These are phyloP conservation scores for Pelvicachromis taeniatus DNA, from an alignment of 2,113 vertebrate species.

Conservation along the genomic window DNA sequence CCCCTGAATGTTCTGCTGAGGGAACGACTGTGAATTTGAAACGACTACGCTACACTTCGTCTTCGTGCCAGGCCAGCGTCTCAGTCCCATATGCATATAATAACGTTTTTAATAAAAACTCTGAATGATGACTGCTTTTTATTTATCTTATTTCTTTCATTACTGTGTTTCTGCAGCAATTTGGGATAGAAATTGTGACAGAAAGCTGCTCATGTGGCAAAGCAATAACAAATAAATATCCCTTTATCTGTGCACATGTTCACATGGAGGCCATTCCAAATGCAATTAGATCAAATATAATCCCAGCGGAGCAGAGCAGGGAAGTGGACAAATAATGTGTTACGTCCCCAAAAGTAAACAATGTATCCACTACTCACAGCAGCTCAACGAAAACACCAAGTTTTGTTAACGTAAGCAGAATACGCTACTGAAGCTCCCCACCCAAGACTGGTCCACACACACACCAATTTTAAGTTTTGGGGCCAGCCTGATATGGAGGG, in stretches of 20 bases:
- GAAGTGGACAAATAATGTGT: neutral
- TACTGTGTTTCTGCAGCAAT: neutral
- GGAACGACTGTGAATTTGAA: neutral
- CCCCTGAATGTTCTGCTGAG: neutral
- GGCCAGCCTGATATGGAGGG: too few relatives aligned
- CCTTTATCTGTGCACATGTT: neutral
- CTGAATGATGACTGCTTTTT: neutral
- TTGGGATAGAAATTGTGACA: neutral
- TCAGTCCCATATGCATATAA: neutral
- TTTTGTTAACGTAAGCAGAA: rapidly evolving
- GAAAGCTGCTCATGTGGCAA: neutral
- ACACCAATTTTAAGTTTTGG: too few relatives aligned
- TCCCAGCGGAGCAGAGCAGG: neutral
- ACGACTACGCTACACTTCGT: rapidly evolving
- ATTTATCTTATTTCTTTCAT: neutral
- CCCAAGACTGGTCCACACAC: rapidly evolving
- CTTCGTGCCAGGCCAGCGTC: rapidly evolving
- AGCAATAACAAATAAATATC: neutral
- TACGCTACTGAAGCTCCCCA: neutral
- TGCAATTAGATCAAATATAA: neutral
- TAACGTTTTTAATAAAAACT: neutral
- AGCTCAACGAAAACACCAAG: neutral
- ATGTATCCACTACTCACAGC: neutral
- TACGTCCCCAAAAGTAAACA: neutral
- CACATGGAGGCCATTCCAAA: neutral